Evolutionary conservation across 2,888 invertebrate genomes (phyloP).

Genomic region (Esperia sulphurella): DNA sequence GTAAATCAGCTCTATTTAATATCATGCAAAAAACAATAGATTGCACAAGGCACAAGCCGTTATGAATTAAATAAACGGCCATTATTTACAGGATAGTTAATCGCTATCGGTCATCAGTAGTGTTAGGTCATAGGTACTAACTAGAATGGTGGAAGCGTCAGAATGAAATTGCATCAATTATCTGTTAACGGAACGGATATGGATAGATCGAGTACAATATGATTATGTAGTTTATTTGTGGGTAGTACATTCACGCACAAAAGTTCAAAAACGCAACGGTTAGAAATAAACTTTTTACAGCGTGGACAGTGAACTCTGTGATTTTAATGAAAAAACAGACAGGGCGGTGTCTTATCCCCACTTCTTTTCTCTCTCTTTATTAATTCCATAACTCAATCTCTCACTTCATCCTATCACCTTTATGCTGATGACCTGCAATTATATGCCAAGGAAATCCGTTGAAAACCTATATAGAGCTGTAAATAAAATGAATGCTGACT

Average conservation of each 20-base stretch:
- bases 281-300: too few species aligned
- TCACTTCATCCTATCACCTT: too few species aligned
- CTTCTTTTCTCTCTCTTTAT: too few species aligned
- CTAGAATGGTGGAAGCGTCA: conserved; percentile 6
- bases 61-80: neutral
- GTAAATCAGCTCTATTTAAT: conserved; percentile 1
- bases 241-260: conserved; percentile 29
- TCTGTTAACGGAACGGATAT: neutral
- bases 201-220: conserved; percentile 15
- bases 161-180: conserved; percentile 10
- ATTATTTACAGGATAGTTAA: neutral
- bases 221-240: conserved; percentile 21
- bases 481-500: too few species aligned
- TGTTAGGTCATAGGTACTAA: neutral
- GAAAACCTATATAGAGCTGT: too few species aligned
- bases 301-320: too few species aligned
- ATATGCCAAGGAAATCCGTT: too few species aligned
- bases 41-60: neutral
- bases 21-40: neutral
- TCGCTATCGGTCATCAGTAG: neutral
- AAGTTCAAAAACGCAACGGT: neutral
- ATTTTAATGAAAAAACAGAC: too few species aligned
- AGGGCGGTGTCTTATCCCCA: too few species aligned
- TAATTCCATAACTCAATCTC: too few species aligned
- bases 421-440: too few species aligned